phyloP scores from a whole-genome alignment of 2,888 invertebrate genomes.

The Scrobipalpa atriplicella region DNA sequence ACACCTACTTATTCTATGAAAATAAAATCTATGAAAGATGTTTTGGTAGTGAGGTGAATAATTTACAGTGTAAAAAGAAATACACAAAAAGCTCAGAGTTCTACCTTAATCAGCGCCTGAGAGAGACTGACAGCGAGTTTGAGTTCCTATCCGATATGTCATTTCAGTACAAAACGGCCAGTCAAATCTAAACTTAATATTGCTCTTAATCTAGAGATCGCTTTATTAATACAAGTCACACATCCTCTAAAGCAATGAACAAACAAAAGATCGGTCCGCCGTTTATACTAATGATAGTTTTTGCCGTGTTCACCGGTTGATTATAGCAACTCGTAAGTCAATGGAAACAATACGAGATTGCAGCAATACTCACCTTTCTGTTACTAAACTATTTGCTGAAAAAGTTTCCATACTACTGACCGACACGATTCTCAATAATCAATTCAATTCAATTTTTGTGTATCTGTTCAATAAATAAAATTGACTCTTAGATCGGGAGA shows the following conservation, averaged over 20 bases:
- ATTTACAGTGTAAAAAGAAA: too few relatives aligned
- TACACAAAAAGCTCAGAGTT: too few relatives aligned
- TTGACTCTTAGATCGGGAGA: background rate
- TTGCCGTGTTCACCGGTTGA: background rate
- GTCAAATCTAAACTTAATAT: too few relatives aligned
- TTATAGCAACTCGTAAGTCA: background rate
- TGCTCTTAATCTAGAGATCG: too few relatives aligned
- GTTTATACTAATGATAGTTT: conserved; percentile 4
- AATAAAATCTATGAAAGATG: too few relatives aligned
- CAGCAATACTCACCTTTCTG: background rate
- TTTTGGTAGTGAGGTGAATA: too few relatives aligned
- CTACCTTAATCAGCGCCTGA: too few relatives aligned
- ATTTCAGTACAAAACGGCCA: too few relatives aligned
- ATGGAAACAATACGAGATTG: conserved; percentile 7
- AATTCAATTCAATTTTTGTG: background rate
- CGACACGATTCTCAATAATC: background rate
- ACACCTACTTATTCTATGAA: too few relatives aligned
- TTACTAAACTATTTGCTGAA: background rate
- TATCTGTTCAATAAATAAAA: background rate
- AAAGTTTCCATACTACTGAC: background rate
- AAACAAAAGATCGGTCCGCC: background rate
- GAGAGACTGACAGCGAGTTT: too few relatives aligned
- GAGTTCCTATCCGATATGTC: too few relatives aligned
- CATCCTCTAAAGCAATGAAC: background rate
- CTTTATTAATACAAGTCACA: too few relatives aligned